These are phyloP conservation scores for Tipula vernalis DNA, from an alignment of 2,888 invertebrate genomes.

Conservation along the genomic window DNA sequence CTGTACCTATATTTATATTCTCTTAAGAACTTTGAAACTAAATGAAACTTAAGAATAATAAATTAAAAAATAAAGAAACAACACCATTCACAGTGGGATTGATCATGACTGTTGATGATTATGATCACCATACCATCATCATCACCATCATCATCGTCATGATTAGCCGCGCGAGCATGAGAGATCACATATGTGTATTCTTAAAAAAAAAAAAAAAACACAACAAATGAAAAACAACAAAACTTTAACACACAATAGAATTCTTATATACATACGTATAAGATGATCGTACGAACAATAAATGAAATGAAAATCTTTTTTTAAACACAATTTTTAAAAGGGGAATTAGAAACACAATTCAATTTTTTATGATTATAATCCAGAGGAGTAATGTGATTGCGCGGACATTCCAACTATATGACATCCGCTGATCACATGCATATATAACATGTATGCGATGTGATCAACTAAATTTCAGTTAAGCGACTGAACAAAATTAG, in stretches of 20 bases:
- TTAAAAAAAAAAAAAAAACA: background rate
- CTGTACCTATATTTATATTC: background rate
- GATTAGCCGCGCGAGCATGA: slow-evolving; percentile 5
- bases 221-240: background rate
- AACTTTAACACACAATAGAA: background rate
- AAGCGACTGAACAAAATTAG: no score
- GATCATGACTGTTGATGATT: background rate
- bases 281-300: background rate
- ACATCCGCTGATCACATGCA: background rate
- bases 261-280: background rate
- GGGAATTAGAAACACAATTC: background rate
- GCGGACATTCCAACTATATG: background rate
- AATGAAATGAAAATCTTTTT: background rate
- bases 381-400: background rate
- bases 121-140: slow-evolving; percentile 14
- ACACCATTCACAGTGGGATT: background rate
- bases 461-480: no score
- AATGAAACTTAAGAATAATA: background rate
- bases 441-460: no score
- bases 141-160: slow-evolving; percentile 11
- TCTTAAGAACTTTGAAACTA: background rate
- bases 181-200: background rate
- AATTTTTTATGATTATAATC: background rate
- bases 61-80: background rate
- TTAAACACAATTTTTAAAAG: background rate